These are phyloP conservation scores for Seriola dumerili DNA, from an alignment of 2,113 vertebrate genomes.

Conservation along the genomic window DNA sequence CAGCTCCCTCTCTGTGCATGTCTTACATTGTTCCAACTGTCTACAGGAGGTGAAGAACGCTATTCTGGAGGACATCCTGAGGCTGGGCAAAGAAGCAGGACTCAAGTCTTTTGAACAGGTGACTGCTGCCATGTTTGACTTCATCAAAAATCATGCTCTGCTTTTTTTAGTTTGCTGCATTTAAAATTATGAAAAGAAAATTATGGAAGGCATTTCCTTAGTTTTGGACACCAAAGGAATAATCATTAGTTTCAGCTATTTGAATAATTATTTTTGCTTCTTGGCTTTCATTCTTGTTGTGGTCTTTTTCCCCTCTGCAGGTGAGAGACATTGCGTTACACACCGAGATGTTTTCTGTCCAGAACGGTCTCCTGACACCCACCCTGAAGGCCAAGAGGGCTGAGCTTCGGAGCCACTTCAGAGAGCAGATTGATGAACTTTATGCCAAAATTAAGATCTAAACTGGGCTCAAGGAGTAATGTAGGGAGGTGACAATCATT, in stretches of 20 bases:
- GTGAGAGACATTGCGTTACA: slow-evolving; percentile 90
- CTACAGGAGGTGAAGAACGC: slow-evolving; percentile 89
- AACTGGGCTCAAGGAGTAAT: neutral
- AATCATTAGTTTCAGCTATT: neutral
- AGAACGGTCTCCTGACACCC: slow-evolving; percentile 95
- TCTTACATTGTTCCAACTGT: slow-evolving; percentile 12
- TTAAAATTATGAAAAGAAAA: neutral
- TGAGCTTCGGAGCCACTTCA: slow-evolving; percentile 89
- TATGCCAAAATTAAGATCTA: slow-evolving; percentile 92
- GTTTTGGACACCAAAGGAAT: neutral
- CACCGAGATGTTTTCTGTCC: slow-evolving; percentile 91
- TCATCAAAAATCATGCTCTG: neutral
- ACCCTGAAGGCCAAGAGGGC: slow-evolving; percentile 95
- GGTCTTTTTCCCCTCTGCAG: slow-evolving; percentile 75
- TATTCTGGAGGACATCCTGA: slow-evolving; percentile 91
- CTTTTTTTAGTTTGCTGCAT: neutral
- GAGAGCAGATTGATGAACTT: slow-evolving; percentile 91
- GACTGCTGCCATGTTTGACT: slow-evolving; percentile 33
- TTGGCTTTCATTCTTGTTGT: neutral
- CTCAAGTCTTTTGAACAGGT: slow-evolving; percentile 99
- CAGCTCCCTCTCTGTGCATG: too few relatives aligned
- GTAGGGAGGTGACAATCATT: slow-evolving; percentile 15
- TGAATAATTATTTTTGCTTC: too few relatives aligned
- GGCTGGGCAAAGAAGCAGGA: slow-evolving; percentile 90
- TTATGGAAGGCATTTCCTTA: neutral